phyloP scores from a whole-genome alignment of 2,113 vertebrate genomes.

The Myiozetetes cayanensis region DNA sequence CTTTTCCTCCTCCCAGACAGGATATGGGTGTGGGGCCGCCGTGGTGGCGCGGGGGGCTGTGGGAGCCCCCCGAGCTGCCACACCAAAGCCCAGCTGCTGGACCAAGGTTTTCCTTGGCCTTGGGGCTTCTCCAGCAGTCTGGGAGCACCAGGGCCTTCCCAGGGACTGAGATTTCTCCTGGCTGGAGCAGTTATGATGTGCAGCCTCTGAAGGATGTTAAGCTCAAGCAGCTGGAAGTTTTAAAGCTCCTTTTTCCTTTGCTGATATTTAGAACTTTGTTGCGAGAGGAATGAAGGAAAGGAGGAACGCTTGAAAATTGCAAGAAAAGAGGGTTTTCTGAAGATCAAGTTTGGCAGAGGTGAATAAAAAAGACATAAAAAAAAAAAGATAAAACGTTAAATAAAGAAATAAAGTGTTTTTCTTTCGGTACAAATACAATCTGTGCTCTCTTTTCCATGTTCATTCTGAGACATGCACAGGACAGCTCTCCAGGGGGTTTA shows the following conservation, averaged over 20 bases:
- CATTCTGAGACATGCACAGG: background rate
- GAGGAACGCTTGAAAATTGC: background rate
- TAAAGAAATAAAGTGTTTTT: background rate
- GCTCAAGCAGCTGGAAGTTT: background rate
- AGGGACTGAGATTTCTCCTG: background rate
- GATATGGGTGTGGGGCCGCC: conserved; percentile 71
- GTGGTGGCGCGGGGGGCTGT: background rate
- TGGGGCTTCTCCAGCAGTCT: background rate
- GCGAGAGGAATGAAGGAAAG: background rate
- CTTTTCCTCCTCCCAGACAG: conserved; percentile 67
- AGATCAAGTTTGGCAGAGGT: background rate
- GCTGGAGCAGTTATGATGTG: accelerated
- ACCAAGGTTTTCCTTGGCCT: background rate
- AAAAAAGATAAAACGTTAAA: background rate
- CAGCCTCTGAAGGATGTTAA: background rate
- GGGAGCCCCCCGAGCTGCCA: background rate
- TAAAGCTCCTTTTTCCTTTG: background rate
- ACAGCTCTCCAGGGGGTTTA: background rate
- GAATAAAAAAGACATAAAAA: background rate
- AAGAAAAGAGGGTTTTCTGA: background rate
- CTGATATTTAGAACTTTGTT: background rate
- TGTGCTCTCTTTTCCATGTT: accelerated
- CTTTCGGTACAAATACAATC: background rate
- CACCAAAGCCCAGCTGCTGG: background rate
- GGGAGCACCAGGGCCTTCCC: background rate